Evolutionary conservation across 1,140 invertebrate species (phyloP), one percentile per base, ranked within the genome.

Genomic region (Anagrus nilaparvatae): DNA sequence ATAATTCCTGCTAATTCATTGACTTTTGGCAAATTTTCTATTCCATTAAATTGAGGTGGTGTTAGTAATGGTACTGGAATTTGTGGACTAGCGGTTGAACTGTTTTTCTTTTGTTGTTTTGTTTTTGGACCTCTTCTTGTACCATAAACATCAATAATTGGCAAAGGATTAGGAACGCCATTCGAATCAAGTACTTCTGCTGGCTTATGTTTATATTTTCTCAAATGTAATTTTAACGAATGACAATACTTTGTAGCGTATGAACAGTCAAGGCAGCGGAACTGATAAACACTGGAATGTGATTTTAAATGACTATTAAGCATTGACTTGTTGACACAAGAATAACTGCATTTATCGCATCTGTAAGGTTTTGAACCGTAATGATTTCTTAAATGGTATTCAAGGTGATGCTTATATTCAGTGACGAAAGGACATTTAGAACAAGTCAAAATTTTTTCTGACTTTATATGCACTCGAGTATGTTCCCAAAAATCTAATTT

Each of bases 291-390:
- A 46, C 89, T 93, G 0, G 92, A 97, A 62, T 99, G 97, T 0
- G 90, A 96, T 60, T 99, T 99, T 53, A 97, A 77, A 56, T 99
- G 97, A 0, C 91, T 96, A 59, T 97, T 98, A 9, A 99, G 71
- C 97, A 99, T 99, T 1, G 94, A 98, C 60, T 99, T 98, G 67
- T 97, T 99, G 3, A 99, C 95, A 58, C 96, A 99, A 0, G 81
- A 78, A 56, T 97, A 97, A 10, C 76, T 74, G 64, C 92, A 97
- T 52, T 94, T 84, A 35, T 76, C 71, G 63, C 97, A 99, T 58
- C 94, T 91, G 71, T 92, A 99, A 0, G 96, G 96, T 56, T 99
- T 99, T 0, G 84, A 87, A 6, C 92, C 91, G 51, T 84, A 79
- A 61, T 99, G 97, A 60, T 97, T 97, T 6, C 90, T 73, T 51